Conservation (phyloP, 2,888 invertebrate species). For the Xylocampa areola region DNA sequence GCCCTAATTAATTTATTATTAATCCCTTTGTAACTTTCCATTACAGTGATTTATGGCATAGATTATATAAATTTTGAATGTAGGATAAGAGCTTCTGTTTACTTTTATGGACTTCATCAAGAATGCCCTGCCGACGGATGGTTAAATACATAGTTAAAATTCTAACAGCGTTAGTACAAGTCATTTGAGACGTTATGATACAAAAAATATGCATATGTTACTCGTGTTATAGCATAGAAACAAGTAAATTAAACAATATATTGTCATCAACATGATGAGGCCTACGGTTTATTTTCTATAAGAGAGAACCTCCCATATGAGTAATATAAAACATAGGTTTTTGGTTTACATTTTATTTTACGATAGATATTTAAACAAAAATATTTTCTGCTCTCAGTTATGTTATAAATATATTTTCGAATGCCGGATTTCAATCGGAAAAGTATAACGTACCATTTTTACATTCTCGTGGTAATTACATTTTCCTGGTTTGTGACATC, state of each 20-base stretch:
- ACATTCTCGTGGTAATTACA: not conserved
- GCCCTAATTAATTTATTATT: slow-evolving; percentile 54
- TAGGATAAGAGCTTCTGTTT: slow-evolving; percentile 46
- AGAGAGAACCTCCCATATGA: too few relatives aligned
- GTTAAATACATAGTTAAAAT: slow-evolving; percentile 61
- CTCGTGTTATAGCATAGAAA: slow-evolving; percentile 63
- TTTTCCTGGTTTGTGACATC: slow-evolving; percentile 14
- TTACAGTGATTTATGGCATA: slow-evolving; percentile 39
- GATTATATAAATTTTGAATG: slow-evolving; percentile 37
- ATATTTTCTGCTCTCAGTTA: too few relatives aligned
- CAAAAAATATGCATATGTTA: slow-evolving; percentile 50
- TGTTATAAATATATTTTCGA: not conserved
- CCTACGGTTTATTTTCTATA: slow-evolving; percentile 3
- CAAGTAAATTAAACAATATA: slow-evolving; percentile 54
- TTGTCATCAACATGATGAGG: slow-evolving; percentile 7
- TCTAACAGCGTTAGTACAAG: slow-evolving; percentile 56
- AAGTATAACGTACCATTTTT: not conserved
- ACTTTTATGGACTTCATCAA: slow-evolving; percentile 22
- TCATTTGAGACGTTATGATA: slow-evolving; percentile 60
- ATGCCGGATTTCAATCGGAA: not conserved
- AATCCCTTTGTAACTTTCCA: slow-evolving; percentile 52
- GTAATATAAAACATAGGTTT: too few relatives aligned
- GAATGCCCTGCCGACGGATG: slow-evolving; percentile 22
- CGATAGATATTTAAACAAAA: too few relatives aligned
- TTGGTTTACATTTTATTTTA: too few relatives aligned